phyloP scores from a whole-genome alignment of 2,888 invertebrate species.

The Phortica magna region DNA sequence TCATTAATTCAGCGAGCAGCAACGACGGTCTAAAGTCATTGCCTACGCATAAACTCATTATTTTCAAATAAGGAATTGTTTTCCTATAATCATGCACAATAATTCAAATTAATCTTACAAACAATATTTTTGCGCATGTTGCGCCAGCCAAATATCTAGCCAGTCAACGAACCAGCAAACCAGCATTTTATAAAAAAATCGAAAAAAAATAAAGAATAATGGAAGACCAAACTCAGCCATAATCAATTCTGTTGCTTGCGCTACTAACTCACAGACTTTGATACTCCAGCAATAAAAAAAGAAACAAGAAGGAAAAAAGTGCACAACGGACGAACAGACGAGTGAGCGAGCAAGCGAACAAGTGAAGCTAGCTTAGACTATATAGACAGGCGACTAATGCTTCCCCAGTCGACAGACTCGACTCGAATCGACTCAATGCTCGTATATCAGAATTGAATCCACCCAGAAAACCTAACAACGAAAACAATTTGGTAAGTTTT shows the following conservation, averaged over 20 bases:
- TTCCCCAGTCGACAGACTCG: slow-evolving; percentile 47
- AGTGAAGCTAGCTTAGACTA: slow-evolving; percentile 34
- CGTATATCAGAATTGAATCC: slow-evolving; percentile 69
- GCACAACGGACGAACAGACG: slow-evolving; percentile 19
- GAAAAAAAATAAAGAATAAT: slow-evolving; percentile 36
- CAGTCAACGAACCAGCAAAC: slow-evolving; percentile 45
- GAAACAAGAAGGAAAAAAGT: neutral
- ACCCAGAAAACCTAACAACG: slow-evolving; percentile 69
- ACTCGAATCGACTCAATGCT: slow-evolving; percentile 51
- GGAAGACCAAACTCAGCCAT: slow-evolving; percentile 57
- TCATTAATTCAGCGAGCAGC: neutral
- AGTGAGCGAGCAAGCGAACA: slow-evolving; percentile 38
- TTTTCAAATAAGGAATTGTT: slow-evolving; percentile 54
- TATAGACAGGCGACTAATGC: slow-evolving; percentile 51
- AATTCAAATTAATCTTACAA: slow-evolving; percentile 64
- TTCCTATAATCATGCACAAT: slow-evolving; percentile 67
- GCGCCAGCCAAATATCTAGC: slow-evolving; percentile 30
- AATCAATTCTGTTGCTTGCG: slow-evolving; percentile 64
- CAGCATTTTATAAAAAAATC: slow-evolving; percentile 26
- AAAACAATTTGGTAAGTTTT: slow-evolving; percentile 74
- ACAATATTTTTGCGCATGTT: slow-evolving; percentile 50
- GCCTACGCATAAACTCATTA: slow-evolving; percentile 45
- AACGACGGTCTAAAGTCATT: neutral
- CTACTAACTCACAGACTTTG: slow-evolving; percentile 47
- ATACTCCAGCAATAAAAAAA: slow-evolving; percentile 25